phyloP scores from a whole-genome alignment of 2,113 vertebrate species.

The Columba livia region DNA sequence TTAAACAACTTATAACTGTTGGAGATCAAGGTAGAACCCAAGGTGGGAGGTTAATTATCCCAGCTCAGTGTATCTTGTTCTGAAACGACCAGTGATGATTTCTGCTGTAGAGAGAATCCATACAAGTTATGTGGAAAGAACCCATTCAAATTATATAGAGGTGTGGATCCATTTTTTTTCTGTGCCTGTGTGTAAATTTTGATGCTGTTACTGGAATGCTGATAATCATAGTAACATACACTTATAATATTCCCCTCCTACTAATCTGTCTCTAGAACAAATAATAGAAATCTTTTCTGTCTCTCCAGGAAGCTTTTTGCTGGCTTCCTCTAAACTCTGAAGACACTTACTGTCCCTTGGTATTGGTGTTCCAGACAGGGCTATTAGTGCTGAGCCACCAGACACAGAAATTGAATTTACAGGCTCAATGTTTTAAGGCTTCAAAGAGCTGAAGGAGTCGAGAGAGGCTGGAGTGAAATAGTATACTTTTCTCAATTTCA shows the following conservation, averaged over 20 bases:
- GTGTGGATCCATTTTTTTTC: not conserved
- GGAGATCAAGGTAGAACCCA: not conserved
- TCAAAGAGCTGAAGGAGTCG: not conserved
- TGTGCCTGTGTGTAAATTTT: not conserved
- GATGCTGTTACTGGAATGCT: not conserved
- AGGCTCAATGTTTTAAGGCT: not conserved
- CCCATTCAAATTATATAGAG: not conserved
- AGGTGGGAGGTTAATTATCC: not conserved
- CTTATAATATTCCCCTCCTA: not conserved
- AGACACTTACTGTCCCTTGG: not conserved
- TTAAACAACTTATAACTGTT: not conserved
- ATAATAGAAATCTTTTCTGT: not conserved
- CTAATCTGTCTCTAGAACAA: not conserved
- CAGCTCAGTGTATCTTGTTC: not conserved
- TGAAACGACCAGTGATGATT: not conserved
- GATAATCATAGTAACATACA: not conserved
- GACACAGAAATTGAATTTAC: slow-evolving; percentile 41
- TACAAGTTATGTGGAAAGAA: not conserved
- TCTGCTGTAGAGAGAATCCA: not conserved
- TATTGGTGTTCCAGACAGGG: slow-evolving; percentile 48
- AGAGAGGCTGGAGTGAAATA: not conserved
- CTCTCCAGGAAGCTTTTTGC: not conserved
- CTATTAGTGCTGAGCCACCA: slow-evolving; percentile 39
- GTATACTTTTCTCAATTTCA: not conserved
- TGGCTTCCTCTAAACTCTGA: slow-evolving; percentile 3